These are phyloP conservation scores for Catostomus latipinnis DNA, from an alignment of 2,797 vertebrate genomes.

Conservation along the genomic window DNA sequence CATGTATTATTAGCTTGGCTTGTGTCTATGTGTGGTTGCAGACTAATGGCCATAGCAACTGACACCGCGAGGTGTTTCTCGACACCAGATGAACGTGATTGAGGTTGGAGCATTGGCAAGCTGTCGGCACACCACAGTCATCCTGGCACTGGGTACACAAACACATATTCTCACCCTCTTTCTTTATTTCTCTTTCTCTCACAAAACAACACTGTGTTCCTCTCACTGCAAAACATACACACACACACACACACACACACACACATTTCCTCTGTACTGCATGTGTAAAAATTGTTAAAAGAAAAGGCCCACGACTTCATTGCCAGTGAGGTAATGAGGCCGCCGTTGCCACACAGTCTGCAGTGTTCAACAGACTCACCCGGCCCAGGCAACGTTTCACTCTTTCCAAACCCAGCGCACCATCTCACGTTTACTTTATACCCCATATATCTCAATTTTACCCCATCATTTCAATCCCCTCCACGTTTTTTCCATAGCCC, in stretches of 20 bases:
- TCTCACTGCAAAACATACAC: conserved; percentile 46
- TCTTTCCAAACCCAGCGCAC: conserved; percentile 45
- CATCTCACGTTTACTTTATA: conserved; percentile 31
- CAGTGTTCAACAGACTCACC: conserved; percentile 43
- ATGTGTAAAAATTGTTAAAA: conserved; percentile 31
- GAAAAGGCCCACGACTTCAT: conserved; percentile 22
- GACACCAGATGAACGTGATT: conserved; percentile 53
- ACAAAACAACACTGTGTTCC: conserved; percentile 40
- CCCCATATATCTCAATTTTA: conserved; percentile 25
- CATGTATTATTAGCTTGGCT: conserved; percentile 53
- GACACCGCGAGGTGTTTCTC: conserved; percentile 50
- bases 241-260: conserved; percentile 1
- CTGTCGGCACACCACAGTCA: conserved; percentile 56
- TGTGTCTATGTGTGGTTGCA: conserved; percentile 51
- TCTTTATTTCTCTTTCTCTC: conserved; percentile 64
- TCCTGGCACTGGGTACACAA: conserved; percentile 46
- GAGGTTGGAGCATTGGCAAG: conserved; percentile 56
- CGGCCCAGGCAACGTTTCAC: conserved; percentile 35
- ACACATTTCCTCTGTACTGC: conserved; percentile 45
- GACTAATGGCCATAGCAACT: conserved; percentile 62
- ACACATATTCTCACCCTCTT: conserved; percentile 46
- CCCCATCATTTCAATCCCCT: conserved; percentile 23
- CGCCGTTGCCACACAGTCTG: conserved; percentile 49
- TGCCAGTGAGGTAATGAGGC: conserved; percentile 44
- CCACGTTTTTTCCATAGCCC: conserved; percentile 9